Percentiles rank a stretch among this genome's conserved stretches.
Conservation (phyloP, 2,113 vertebrate species). For the Lepus europaeus region DNA sequence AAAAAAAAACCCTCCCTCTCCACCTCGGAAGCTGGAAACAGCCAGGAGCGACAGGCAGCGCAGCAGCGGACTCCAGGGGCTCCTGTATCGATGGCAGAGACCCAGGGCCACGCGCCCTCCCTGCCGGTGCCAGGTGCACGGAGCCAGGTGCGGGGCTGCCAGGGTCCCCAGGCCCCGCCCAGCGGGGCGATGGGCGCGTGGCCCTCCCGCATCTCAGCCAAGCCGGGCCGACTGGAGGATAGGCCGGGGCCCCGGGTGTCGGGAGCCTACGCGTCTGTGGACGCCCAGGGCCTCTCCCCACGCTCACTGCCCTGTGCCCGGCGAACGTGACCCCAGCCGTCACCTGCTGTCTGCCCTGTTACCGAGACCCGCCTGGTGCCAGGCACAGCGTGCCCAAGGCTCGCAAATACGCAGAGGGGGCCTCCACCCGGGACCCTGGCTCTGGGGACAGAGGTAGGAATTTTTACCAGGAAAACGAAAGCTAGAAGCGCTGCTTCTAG, state of each 20-base stretch:
- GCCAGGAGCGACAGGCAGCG: background rate
- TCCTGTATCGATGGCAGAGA: background rate
- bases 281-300: background rate
- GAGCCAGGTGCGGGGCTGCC: background rate
- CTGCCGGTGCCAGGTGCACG: background rate
- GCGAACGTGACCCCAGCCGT: rapidly evolving
- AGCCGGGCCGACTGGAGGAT: background rate
- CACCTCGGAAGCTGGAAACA: background rate
- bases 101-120: background rate
- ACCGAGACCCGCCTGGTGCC: rapidly evolving
- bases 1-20: background rate
- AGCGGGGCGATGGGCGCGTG: rapidly evolving
- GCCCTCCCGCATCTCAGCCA: rapidly evolving
- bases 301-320: too few relatives aligned
- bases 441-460: background rate
- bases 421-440: background rate
- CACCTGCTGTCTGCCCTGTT: rapidly evolving
- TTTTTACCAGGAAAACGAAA: background rate
- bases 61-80: background rate
- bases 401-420: background rate
- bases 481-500: background rate
- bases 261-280: background rate
- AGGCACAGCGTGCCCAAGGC: background rate
- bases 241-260: too few relatives aligned
- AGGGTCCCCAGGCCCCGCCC: background rate